phyloP scores from a whole-genome alignment of 2,113 vertebrate species.

The Aegotheles bennettii region DNA sequence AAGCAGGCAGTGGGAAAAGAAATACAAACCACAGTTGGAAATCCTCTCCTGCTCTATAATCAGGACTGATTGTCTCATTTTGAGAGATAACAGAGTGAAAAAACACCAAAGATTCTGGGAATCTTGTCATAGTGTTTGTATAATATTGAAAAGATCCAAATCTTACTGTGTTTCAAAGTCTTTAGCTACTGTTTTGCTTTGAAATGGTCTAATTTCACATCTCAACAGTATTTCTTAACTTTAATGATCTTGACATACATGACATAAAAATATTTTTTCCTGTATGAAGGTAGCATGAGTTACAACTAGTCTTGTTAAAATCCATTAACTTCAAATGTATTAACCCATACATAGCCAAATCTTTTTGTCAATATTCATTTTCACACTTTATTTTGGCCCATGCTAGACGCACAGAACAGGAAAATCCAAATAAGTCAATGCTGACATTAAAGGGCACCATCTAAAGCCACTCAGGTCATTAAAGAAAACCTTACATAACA shows the following conservation, averaged over 20 bases:
- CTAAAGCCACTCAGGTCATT: constrained; percentile 16
- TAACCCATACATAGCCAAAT: background rate
- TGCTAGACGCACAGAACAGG: constrained; percentile 30
- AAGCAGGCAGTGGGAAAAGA: background rate
- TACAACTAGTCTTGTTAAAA: background rate
- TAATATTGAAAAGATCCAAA: background rate
- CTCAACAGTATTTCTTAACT: background rate
- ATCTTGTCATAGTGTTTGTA: background rate
- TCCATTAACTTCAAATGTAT: background rate
- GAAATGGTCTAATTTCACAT: background rate
- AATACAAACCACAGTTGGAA: background rate
- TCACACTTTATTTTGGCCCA: constrained; percentile 39
- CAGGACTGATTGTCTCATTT: background rate
- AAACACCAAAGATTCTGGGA: background rate
- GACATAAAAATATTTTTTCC: background rate
- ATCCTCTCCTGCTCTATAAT: background rate
- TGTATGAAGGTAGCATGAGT: background rate
- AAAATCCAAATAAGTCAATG: constrained; percentile 23
- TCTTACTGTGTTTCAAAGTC: background rate
- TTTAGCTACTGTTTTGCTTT: background rate
- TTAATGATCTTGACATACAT: background rate
- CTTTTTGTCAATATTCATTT: constrained; percentile 1
- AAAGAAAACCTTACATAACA: constrained; percentile 6
- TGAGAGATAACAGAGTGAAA: background rate
- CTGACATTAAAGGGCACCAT: constrained; percentile 20